Base-by-base conservation (phyloP, 2,797 vertebrate genomes). In the Ciconia nigra region DNA sequence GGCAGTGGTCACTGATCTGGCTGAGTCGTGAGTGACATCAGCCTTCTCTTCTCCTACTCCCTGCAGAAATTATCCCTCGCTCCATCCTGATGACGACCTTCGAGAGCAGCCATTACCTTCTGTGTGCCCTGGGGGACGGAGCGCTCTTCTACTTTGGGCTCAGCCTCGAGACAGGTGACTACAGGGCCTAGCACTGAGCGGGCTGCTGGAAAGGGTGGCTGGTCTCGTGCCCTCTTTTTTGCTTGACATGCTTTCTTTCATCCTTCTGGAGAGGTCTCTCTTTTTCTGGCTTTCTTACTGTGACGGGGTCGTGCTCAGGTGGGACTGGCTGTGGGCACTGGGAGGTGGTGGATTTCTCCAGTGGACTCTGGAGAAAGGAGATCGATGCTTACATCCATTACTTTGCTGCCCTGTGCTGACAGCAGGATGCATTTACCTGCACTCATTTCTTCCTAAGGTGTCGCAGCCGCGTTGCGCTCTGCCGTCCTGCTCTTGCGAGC, bases 61-160 rank as follows among this genome's bases (percentile, higher is more conserved):
- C 39, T n/a, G 8, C 98, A 99, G 99, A 99, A 97, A 99, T 99
- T 92, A 99, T 99, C 90, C 99, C 99, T 76, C 99, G 99, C 33
- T 99, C 99, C 72, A 99, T 99, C 97, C 98, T 99, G 96, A 99
- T 99, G 99, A 99, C 99, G 7, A 99, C 99, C 31, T 99, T 99
- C 3, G 99, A 99, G 97, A 99, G 99, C 82, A 99, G 99, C 97
- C 99, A 99, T 96, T 99, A 99, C 97, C 98, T 99, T 67, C 98
- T 99, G 54, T 99, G 99, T 79, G 99, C 99, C n/a, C 98, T 99
- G 51, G 99, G 99, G 35, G 99, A 99, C 0, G 99, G 99, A 10
- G 99, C 99, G 1, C 99, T 99, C 91, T 99, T 99, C 98, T 99
- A 99, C 97, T 99, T 99, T 0, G 99, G 99, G 44, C 98, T 99